Evolutionary conservation across 2,113 vertebrate species (phyloP).

Genomic region (Psittacara wagleri): DNA sequence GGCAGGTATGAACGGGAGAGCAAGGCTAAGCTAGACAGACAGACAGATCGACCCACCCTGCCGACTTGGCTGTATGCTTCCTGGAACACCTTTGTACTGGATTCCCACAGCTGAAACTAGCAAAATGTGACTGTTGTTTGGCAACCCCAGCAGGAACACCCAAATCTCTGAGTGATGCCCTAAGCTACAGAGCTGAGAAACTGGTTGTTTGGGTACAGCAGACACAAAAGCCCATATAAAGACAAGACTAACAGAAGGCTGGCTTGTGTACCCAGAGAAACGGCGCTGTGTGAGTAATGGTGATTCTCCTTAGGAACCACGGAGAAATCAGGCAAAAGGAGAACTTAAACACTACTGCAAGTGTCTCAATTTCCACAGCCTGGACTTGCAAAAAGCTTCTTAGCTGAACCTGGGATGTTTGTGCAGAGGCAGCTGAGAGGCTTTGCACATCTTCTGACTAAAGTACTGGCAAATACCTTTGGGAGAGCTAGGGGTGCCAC

Average conservation of each 20-base stretch:
- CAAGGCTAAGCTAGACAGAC: not conserved
- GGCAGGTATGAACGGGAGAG: not conserved
- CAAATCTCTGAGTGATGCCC: not conserved
- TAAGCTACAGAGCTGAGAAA: not conserved
- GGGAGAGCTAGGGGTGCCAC: not conserved
- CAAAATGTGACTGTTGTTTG: not conserved
- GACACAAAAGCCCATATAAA: not conserved
- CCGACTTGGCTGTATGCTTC: not conserved
- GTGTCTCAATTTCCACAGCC: not conserved
- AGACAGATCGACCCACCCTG: not conserved
- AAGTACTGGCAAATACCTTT: not conserved
- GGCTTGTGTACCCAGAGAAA: not conserved
- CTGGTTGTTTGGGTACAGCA: not conserved
- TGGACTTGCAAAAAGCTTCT: not conserved
- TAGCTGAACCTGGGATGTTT: not conserved
- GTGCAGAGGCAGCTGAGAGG: not conserved
- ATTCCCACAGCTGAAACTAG: conserved; percentile 40
- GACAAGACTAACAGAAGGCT: not conserved
- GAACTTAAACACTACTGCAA: not conserved
- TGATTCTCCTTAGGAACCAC: not conserved
- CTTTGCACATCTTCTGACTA: not conserved
- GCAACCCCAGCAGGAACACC: not conserved
- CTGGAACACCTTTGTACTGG: not conserved
- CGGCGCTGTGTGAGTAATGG: fast-evolving
- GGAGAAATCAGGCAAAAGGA: not conserved